These are phyloP conservation scores for Pristionchus japonicus DNA, from an alignment of 2,888 invertebrate genomes.

Conservation along the genomic window DNA sequence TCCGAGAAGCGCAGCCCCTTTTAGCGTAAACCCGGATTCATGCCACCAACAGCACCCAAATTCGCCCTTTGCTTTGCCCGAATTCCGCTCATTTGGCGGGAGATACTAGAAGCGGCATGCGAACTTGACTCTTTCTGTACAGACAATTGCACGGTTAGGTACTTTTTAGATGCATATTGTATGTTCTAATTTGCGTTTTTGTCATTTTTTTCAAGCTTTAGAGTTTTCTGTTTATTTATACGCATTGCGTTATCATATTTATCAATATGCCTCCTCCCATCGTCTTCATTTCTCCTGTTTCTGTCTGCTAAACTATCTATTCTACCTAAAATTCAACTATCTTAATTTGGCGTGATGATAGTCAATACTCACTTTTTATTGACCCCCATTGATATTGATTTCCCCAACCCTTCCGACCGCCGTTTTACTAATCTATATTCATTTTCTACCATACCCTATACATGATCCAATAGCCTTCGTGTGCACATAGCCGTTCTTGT, in stretches of 20 bases:
- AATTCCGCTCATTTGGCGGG: conserved; percentile 2
- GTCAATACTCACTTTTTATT: conserved; percentile 17
- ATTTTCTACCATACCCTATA: background rate
- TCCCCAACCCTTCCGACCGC: background rate
- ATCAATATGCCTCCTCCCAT: no score
- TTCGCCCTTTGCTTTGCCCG: conserved; percentile 15
- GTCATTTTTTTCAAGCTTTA: background rate
- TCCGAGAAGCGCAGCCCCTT: background rate
- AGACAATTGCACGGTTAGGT: background rate
- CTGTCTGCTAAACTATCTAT: background rate
- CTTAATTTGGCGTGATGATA: background rate
- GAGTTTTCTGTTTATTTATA: background rate
- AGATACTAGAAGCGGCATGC: background rate
- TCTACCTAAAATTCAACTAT: background rate
- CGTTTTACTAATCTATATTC: background rate
- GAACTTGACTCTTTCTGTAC: background rate
- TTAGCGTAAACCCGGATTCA: background rate
- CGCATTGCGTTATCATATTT: background rate
- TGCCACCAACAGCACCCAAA: no score
- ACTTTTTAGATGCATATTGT: background rate
- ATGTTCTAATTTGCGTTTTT: background rate
- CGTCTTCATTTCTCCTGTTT: no score
- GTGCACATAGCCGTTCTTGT: background rate
- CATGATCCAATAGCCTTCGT: background rate
- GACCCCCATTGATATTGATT: background rate